Evolutionary conservation across 1,140 invertebrate species (phyloP), one percentile per base, ranked within the genome.

Genomic region (Telenomus remus): DNA sequence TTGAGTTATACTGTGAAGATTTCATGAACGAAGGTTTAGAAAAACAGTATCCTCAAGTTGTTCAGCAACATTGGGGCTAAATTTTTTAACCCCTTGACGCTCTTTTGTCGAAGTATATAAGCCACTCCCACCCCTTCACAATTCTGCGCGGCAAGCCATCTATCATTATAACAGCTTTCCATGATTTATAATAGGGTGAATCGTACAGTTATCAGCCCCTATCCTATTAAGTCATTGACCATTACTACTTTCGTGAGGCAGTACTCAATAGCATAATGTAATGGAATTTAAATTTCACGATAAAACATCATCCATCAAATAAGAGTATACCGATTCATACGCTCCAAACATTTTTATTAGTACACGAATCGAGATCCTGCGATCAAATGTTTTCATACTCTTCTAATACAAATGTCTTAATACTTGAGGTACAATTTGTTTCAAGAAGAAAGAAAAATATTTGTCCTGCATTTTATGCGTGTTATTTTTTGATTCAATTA

Each of bases 201-300:
- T 68, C 65, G 37, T 53, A 70, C 76, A 78, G 65, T 70, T 70
- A 78, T 73, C 76, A 70, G 65, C 76, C 69, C 70, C 70, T 74
- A 70, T 66, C 76, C 65, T 73, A 78, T 78, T 78, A 73, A 78
- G 76, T 78, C 76, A 78, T 78, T 78, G 76, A 73, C 76, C 69
- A 78, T 78, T 78, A 72, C 69, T 73, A 78, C 76, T 74, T 74
- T 78, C 70, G 70, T 74, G 71, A 78, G 74, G 71, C 74, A 78
- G 70, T 73, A 68, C 70, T 74, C 70, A 59, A 54, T 66, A 57
- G 61, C 57, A 60, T 68, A 47, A 54, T 71, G 70, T 75, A 75
- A 78, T 78, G 71, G 63, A 78, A 74, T 78, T 75, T 63, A 65
- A 74, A 78, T 71, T 78, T 64, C 51, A 55, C 35, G 60, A 71